These are phyloP conservation scores for Cryptus armator DNA, from an alignment of 2,888 invertebrate species.

Conservation along the genomic window DNA sequence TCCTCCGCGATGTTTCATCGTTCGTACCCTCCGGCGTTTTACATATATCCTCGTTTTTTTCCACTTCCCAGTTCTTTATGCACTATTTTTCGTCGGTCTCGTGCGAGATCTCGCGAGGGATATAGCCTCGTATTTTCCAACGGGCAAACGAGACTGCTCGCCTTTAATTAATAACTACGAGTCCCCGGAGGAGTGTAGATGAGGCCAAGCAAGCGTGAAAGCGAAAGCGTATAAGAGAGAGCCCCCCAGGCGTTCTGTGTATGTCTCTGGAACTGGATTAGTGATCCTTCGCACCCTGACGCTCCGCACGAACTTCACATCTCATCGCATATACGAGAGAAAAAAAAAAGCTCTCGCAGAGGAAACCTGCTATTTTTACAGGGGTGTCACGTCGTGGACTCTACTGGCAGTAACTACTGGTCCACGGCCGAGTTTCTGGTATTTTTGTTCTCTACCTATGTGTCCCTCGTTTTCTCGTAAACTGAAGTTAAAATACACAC, in stretches of 20 bases:
- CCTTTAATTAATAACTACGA: slow-evolving; percentile 57
- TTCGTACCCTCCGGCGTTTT: not conserved
- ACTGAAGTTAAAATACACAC: slow-evolving; percentile 42
- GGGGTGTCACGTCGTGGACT: slow-evolving; percentile 51
- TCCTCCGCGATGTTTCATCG: slow-evolving; percentile 8
- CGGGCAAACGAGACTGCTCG: slow-evolving; percentile 23
- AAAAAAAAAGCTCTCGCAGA: not conserved
- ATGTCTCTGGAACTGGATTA: slow-evolving; percentile 43
- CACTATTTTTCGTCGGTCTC: slow-evolving; percentile 45
- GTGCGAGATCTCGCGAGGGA: slow-evolving; percentile 6
- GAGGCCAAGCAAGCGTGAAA: slow-evolving; percentile 27
- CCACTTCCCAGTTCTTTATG: slow-evolving; percentile 18
- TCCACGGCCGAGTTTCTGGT: slow-evolving; percentile 12
- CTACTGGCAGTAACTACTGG: slow-evolving; percentile 27
- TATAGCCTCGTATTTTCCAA: slow-evolving; percentile 37
- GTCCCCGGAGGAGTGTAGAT: slow-evolving; percentile 22
- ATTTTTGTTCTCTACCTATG: slow-evolving; percentile 5
- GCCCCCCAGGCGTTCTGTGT: not conserved
- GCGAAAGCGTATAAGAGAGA: slow-evolving; percentile 7
- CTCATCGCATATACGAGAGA: slow-evolving; percentile 17
- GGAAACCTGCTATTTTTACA: slow-evolving; percentile 24
- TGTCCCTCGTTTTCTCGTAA: slow-evolving; percentile 26
- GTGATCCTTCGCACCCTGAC: slow-evolving; percentile 54
- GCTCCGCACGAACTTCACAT: slow-evolving; percentile 14
- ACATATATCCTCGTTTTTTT: slow-evolving; percentile 9